Evolutionary conservation across 2,888 invertebrate genomes (phyloP).

Genomic region (Oegoconia quadripuncta): DNA sequence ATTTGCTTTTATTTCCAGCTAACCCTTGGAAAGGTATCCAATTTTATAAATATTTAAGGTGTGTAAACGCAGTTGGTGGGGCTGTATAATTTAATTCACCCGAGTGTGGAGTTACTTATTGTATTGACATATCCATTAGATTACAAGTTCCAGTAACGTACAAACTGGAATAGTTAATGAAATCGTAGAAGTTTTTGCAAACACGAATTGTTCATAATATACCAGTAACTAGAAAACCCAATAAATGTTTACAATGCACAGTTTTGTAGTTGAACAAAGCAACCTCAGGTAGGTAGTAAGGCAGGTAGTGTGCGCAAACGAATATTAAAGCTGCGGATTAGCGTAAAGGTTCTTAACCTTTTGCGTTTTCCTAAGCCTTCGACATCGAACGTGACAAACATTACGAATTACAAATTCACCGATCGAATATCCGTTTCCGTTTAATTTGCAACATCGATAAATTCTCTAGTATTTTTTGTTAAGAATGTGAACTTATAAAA

Average conservation of each 20-base stretch:
- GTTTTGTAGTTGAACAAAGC: no score
- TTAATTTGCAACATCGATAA: not conserved
- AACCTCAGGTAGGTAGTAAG: conserved; percentile 1
- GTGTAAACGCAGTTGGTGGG: conserved; percentile 48
- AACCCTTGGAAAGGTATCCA: conserved; percentile 43
- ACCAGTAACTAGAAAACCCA: no score
- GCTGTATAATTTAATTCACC: conserved; percentile 59
- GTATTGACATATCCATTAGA: conserved; percentile 73
- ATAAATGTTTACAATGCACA: no score
- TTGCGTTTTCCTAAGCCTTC: conserved; percentile 4
- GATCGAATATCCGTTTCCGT: conserved; percentile 45
- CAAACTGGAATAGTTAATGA: not conserved
- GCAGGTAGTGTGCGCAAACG: not conserved
- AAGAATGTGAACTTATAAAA: no score
- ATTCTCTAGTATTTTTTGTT: no score
- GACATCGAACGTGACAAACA: not conserved
- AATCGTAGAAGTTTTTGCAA: not conserved
- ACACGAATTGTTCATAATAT: not conserved
- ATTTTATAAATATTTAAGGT: conserved; percentile 67
- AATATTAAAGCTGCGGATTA: not conserved
- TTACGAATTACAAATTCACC: conserved; percentile 36
- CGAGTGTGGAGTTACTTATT: conserved; percentile 61
- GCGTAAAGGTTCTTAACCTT: conserved; percentile 15
- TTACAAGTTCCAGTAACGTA: conserved; percentile 10
- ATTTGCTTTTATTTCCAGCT: conserved; percentile 18